Evolutionary conservation across 2,888 invertebrate species (phyloP).

Genomic region (Cremastobaeus sp.): DNA sequence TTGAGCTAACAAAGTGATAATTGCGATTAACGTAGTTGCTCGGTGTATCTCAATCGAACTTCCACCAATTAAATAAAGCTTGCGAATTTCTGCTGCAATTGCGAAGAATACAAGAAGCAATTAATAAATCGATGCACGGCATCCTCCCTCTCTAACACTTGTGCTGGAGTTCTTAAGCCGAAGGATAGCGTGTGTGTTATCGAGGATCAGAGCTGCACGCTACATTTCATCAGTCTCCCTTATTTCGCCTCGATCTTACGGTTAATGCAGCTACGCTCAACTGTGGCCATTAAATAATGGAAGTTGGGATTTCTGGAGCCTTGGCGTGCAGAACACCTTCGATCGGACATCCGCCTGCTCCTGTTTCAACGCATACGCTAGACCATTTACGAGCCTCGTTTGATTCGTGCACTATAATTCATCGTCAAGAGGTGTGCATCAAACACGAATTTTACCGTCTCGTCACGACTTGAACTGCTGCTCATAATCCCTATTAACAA

Average conservation of each 20-base stretch:
- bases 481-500: constrained; percentile 26
- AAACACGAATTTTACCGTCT: constrained; percentile 1
- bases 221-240: constrained; percentile 26
- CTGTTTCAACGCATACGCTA: constrained; percentile 1
- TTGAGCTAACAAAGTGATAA: constrained; percentile 3
- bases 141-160: constrained; percentile 25
- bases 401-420: constrained; percentile 13
- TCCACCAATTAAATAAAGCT: constrained; percentile 17
- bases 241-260: neutral
- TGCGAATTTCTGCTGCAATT: constrained; percentile 11
- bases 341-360: constrained; percentile 20
- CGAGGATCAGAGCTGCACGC: constrained; percentile 39
- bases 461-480: constrained; percentile 5
- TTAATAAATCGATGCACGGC: constrained; percentile 33
- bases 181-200: constrained; percentile 35
- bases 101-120: constrained; percentile 8
- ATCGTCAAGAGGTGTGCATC: constrained; percentile 6
- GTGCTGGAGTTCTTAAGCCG: constrained; percentile 1
- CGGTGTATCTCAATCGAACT: constrained; percentile 14
- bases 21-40: neutral
- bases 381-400: constrained; percentile 3
- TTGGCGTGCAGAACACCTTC: constrained; percentile 23
- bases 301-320: constrained; percentile 14
- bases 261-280: constrained; percentile 12
- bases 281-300: constrained; percentile 31